Conservation (phyloP, 2,888 invertebrate species). For the Rotaria magnacalcarata region DNA sequence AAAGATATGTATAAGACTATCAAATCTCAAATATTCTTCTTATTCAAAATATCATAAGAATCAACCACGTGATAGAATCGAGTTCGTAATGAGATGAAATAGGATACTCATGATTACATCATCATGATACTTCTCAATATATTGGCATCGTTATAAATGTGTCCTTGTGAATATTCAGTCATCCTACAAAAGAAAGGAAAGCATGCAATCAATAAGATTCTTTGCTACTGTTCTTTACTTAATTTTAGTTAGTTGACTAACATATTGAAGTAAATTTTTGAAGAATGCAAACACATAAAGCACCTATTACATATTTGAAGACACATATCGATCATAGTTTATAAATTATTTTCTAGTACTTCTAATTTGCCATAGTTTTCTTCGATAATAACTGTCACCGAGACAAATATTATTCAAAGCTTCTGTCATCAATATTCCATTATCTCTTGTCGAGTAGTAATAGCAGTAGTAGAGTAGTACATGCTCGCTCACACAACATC, state of each 20-base stretch:
- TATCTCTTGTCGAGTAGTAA: neutral
- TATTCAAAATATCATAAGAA: neutral
- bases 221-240: neutral
- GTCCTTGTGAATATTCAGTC: neutral
- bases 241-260: neutral
- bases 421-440: neutral
- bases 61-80: neutral
- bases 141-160: neutral
- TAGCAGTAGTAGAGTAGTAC: neutral
- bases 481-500: neutral
- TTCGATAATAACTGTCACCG: neutral
- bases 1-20: neutral
- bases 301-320: neutral
- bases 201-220: neutral
- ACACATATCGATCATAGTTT: neutral
- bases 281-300: neutral
- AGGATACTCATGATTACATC: neutral
- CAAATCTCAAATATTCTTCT: neutral
- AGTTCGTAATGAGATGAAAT: slow-evolving; percentile 12
- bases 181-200: neutral
- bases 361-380: neutral
- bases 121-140: slow-evolving; percentile 17
- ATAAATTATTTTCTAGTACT: neutral
- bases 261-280: neutral
- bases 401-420: neutral